Evolutionary conservation across 2,113 vertebrate species (phyloP).

Genomic region (Bagarius yarrelli): DNA sequence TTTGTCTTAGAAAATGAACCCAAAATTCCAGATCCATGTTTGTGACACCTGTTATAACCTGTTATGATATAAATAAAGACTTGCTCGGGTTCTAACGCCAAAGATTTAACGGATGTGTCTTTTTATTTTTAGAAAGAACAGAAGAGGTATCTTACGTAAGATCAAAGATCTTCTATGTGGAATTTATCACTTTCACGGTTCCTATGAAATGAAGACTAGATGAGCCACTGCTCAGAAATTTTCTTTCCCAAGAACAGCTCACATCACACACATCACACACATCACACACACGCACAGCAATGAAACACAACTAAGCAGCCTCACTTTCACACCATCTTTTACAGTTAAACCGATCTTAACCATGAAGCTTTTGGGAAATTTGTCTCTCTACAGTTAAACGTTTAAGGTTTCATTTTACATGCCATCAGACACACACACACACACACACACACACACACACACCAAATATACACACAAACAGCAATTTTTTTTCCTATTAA

Average conservation of each 20-base stretch:
- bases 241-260: background rate
- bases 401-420: background rate
- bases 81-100: no score
- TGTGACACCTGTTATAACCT: no score
- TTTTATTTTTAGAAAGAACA: no score
- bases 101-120: no score
- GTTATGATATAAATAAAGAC: no score
- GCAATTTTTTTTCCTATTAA: no score
- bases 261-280: background rate
- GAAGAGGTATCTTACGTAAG: no score
- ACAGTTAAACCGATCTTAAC: slow-evolving; percentile 1
- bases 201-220: slow-evolving; percentile 1
- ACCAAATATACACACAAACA: no score
- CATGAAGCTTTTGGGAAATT: background rate
- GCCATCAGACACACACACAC: background rate
- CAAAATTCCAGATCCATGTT: background rate
- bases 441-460: background rate
- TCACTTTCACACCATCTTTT: slow-evolving; percentile 13
- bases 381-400: background rate
- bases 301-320: background rate
- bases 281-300: background rate
- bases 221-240: background rate
- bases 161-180: no score
- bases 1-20: background rate
- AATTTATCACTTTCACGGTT: slow-evolving; percentile 9